These are phyloP conservation scores for Brachyptera putata DNA, from an alignment of 2,888 invertebrate species.

Conservation along the genomic window DNA sequence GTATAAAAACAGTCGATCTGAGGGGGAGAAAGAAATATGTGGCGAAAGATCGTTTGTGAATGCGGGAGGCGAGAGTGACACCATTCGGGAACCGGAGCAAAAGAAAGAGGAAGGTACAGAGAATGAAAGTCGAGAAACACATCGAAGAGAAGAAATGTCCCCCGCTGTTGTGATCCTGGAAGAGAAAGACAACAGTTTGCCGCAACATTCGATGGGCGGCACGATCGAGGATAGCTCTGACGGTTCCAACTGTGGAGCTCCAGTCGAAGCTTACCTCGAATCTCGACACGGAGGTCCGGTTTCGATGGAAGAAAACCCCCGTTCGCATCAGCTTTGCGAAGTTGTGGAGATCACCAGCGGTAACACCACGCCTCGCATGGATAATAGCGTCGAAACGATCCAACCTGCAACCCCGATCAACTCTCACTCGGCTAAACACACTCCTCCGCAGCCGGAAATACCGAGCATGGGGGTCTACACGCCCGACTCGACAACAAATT, in stretches of 20 bases:
- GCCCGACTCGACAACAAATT: conserved; percentile 77
- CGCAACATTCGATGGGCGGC: conserved; percentile 19
- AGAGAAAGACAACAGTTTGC: conserved; percentile 24
- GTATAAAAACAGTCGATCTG: neutral
- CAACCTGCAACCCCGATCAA: conserved; percentile 38
- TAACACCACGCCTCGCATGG: conserved; percentile 47
- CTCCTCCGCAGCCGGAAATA: conserved; percentile 52
- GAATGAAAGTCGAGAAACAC: neutral
- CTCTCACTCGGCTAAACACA: conserved; percentile 49
- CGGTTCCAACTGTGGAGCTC: conserved; percentile 23
- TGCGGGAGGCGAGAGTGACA: neutral
- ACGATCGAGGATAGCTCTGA: conserved; percentile 28
- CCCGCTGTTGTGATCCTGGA: conserved; percentile 27
- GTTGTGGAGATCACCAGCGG: conserved; percentile 40
- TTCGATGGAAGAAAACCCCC: conserved; percentile 21
- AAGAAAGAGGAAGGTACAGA: neutral
- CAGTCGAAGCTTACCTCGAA: neutral
- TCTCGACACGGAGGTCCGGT: neutral
- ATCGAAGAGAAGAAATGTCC: neutral
- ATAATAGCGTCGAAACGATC: conserved; percentile 37
- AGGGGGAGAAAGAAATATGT: no score
- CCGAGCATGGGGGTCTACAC: conserved; percentile 85
- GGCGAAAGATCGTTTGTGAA: neutral
- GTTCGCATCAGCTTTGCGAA: conserved; percentile 28
- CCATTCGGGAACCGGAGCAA: neutral